Evolutionary conservation across 2,888 invertebrate genomes (phyloP).

Genomic region (Stenchaetothrips biformis): DNA sequence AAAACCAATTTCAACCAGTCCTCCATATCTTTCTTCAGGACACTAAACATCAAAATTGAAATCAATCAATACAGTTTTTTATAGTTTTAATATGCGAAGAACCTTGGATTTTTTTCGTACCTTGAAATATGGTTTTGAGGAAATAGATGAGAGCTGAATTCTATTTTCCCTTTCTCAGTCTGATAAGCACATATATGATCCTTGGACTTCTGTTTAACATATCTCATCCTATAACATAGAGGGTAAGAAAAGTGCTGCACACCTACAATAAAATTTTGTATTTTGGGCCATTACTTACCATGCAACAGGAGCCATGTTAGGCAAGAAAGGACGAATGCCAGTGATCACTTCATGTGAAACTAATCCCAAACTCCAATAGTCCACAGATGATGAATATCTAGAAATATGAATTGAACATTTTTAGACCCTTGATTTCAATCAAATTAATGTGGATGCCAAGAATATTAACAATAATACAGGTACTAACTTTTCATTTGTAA

Average conservation of each 20-base stretch:
- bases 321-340: slow-evolving; percentile 78
- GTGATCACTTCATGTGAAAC: slow-evolving; percentile 81
- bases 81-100: slow-evolving; percentile 27
- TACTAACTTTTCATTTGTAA: slow-evolving; percentile 58
- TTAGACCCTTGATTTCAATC: slow-evolving; percentile 25
- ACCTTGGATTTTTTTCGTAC: slow-evolving; percentile 38
- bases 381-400: slow-evolving; percentile 57
- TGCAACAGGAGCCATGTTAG: slow-evolving; percentile 56
- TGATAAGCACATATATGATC: slow-evolving; percentile 70
- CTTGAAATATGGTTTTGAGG: slow-evolving; percentile 60
- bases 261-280: neutral
- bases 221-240: slow-evolving; percentile 53
- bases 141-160: slow-evolving; percentile 58
- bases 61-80: slow-evolving; percentile 30
- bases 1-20: slow-evolving; percentile 68
- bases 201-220: slow-evolving; percentile 60
- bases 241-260: too few relatives aligned
- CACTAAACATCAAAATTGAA: slow-evolving; percentile 41
- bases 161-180: slow-evolving; percentile 56
- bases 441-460: slow-evolving; percentile 18
- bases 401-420: neutral
- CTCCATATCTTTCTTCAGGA: slow-evolving; percentile 57
- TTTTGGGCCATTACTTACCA: slow-evolving; percentile 32
- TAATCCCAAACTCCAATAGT: slow-evolving; percentile 90
- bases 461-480: slow-evolving; percentile 50